Percentiles rank a stretch among this genome's conserved stretches.
Evolutionary conservation across 2,888 invertebrate species (phyloP).

Genomic region (Nematopogon swammerdamellus): DNA sequence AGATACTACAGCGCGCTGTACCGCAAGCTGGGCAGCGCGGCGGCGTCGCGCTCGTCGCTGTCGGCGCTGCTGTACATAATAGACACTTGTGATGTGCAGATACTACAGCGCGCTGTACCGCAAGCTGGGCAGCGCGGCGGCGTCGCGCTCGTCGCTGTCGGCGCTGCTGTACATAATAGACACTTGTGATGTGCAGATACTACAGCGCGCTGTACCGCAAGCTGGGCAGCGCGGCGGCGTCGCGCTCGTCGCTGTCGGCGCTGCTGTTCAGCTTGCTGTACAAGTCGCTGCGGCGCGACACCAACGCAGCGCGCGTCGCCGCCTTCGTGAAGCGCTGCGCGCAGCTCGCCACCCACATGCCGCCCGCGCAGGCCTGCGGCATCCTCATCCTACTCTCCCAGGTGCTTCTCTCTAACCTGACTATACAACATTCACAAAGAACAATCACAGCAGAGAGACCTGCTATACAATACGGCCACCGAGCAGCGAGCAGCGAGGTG

Average conservation of each 20-base stretch:
- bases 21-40: conserved; percentile 69
- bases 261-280: conserved; percentile 84
- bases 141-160: conserved; percentile 80
- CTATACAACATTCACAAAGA: too few species aligned
- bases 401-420: too few species aligned
- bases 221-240: conserved; percentile 68
- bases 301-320: conserved; percentile 64
- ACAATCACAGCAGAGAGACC: too few species aligned
- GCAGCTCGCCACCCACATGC: conserved; percentile 64
- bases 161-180: conserved; percentile 66
- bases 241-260: conserved; percentile 67
- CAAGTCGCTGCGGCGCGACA: conserved; percentile 80
- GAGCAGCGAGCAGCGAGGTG: too few species aligned
- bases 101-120: conserved; percentile 88
- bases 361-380: conserved; percentile 78
- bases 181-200: conserved; percentile 49
- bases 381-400: conserved; percentile 78
- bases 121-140: conserved; percentile 78
- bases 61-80: conserved; percentile 32
- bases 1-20: conserved; percentile 79
- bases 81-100: conserved; percentile 27
- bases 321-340: conserved; percentile 78
- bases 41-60: conserved; percentile 68
- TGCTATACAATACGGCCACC: too few species aligned
- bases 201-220: conserved; percentile 89